These are phyloP conservation scores for Pyrocephalus nanus DNA, from an alignment of 2,797 vertebrate genomes.

Conservation along the genomic window DNA sequence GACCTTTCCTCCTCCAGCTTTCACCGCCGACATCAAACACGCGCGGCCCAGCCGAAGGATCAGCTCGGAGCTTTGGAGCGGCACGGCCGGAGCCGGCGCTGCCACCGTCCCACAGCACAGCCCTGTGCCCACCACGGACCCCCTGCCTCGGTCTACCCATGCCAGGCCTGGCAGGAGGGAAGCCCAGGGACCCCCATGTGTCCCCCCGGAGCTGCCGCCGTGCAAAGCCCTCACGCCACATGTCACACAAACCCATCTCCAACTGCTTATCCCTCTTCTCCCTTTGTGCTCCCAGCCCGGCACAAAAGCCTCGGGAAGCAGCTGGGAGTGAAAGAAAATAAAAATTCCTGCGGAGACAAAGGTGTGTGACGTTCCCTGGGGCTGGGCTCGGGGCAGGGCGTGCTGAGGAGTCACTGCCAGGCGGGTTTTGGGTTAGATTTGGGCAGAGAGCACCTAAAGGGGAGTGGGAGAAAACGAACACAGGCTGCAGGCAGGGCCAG, in stretches of 20 bases:
- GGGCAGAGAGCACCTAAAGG: background rate
- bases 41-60: background rate
- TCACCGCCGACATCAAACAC: background rate
- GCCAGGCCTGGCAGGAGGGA: background rate
- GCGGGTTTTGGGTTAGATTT: background rate
- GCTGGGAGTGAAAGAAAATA: background rate
- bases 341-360: background rate
- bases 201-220: fast-evolving
- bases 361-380: background rate
- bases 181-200: fast-evolving
- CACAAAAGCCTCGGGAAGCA: background rate
- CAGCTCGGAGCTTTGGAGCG: background rate
- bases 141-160: background rate
- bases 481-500: background rate
- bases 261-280: background rate
- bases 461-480: fast-evolving
- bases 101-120: fast-evolving
- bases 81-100: fast-evolving
- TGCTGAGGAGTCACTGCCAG: fast-evolving
- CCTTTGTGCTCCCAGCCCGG: background rate
- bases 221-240: background rate
- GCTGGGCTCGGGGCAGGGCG: fast-evolving
- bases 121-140: fast-evolving
- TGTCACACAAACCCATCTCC: background rate
- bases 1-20: slow-evolving; percentile 9